These are phyloP conservation scores for Sericinus montela DNA, from an alignment of 2,888 invertebrate species.

Conservation along the genomic window DNA sequence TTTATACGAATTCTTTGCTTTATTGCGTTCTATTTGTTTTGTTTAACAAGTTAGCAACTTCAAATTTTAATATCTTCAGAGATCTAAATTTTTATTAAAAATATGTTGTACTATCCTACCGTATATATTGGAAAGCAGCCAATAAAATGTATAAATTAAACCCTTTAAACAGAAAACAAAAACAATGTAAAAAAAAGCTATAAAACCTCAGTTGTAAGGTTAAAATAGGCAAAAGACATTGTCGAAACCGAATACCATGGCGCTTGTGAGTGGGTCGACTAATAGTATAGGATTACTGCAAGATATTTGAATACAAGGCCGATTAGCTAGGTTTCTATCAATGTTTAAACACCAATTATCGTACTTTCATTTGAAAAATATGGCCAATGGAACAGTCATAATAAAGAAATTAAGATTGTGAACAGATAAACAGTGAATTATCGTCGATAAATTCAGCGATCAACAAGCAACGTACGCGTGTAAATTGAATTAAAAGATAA, in stretches of 20 bases:
- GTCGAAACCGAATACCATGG: constrained; percentile 3
- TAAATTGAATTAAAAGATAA: constrained; percentile 74
- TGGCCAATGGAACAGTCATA: constrained; percentile 40
- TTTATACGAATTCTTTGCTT: constrained; percentile 8
- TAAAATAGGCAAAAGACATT: constrained; percentile 5
- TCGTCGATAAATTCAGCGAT: constrained; percentile 56
- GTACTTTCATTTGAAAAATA: constrained; percentile 29
- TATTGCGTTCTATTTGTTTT: too few species aligned
- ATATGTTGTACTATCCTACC: too few species aligned
- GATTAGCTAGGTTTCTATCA: constrained; percentile 26
- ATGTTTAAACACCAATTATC: constrained; percentile 30
- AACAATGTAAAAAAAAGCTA: not conserved
- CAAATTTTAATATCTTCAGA: too few species aligned
- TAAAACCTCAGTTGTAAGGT: constrained; percentile 1
- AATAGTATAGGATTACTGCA: constrained; percentile 16
- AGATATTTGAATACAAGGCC: constrained; percentile 19
- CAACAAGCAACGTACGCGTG: constrained; percentile 52
- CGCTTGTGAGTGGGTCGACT: constrained; percentile 18
- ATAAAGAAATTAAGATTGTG: constrained; percentile 63
- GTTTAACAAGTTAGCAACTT: too few species aligned
- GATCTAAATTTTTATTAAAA: too few species aligned
- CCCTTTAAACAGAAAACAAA: not conserved
- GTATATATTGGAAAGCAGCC: too few species aligned
- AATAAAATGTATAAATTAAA: too few species aligned
- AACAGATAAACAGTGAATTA: constrained; percentile 52